Conservation (phyloP, 2,113 vertebrate species). For the Felis catus region F.catus_Fca126_mat1.0 CM031411.1:8827001-8827500, state of each 20-base stretch:
- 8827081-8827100: neutral
- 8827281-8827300: neutral
- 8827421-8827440: neutral
- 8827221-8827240: neutral
- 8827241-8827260: neutral
- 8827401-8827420: neutral
- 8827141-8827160: neutral
- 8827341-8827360: neutral
- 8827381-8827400: neutral
- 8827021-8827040: neutral
- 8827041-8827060: neutral
- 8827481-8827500: neutral
- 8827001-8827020: neutral
- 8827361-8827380: neutral
- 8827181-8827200: neutral
- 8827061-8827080: neutral
- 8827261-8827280: neutral
- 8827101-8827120: neutral
- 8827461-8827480: neutral
- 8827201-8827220: neutral
- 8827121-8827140: neutral
- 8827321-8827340: neutral
- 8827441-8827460: neutral
- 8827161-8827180: neutral
- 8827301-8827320: neutral